Conservation (phyloP, 2,888 invertebrate genomes). For the Gastracanthus pulcherrimus region DNA sequence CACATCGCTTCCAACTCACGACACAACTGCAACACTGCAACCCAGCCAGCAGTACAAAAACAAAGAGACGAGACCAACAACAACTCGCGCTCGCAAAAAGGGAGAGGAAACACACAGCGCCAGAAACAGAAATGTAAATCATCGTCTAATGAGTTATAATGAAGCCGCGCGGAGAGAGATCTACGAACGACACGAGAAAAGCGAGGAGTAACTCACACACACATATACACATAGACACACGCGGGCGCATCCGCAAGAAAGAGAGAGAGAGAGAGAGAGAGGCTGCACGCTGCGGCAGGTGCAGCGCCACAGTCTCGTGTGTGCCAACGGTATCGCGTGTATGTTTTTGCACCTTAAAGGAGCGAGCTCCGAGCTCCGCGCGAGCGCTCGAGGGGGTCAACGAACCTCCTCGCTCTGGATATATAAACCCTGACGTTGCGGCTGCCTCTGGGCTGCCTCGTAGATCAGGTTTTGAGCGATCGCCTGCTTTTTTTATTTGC, state of each 20-base stretch:
- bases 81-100: neutral
- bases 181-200: constrained; percentile 10
- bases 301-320: constrained; percentile 67
- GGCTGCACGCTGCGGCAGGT: too few relatives aligned
- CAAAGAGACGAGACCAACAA: neutral
- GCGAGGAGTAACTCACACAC: neutral
- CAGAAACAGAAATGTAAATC: constrained; percentile 51
- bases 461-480: constrained; percentile 52
- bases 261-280: too few relatives aligned
- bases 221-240: constrained; percentile 23
- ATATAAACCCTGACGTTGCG: constrained; percentile 19
- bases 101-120: neutral
- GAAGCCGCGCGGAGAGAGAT: constrained; percentile 7
- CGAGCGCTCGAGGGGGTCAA: constrained; percentile 41
- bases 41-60: too few relatives aligned
- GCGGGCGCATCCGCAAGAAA: too few relatives aligned
- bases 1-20: too few relatives aligned
- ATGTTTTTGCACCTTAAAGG: constrained; percentile 75
- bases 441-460: constrained; percentile 5
- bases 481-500: neutral
- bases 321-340: constrained; percentile 75
- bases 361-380: constrained; percentile 60
- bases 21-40: too few relatives aligned
- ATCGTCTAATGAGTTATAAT: constrained; percentile 54
- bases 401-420: constrained; percentile 56